Evolutionary conservation across 2,797 vertebrate genomes (phyloP).

Genomic region (Coregonus sp.): DNA sequence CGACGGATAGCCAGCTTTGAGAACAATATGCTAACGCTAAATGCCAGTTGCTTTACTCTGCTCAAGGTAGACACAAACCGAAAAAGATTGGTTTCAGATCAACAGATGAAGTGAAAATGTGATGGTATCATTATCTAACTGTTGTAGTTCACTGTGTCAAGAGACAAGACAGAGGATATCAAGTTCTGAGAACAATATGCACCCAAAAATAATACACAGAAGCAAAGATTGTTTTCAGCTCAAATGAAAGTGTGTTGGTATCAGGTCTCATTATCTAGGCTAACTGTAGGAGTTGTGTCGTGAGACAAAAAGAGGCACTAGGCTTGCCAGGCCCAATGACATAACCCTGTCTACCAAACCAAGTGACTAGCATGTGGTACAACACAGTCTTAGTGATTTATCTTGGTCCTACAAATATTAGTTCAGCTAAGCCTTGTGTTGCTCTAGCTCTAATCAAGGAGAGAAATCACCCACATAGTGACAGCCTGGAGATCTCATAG

Average conservation of each 20-base stretch:
- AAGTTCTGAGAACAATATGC: background rate
- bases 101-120: background rate
- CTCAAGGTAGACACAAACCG: no score
- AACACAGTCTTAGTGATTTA: constrained; percentile 68
- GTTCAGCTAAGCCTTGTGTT: constrained; percentile 67
- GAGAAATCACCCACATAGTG: background rate
- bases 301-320: no score
- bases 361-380: constrained; percentile 59
- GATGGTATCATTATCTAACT: background rate
- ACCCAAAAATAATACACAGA: no score
- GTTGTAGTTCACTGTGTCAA: background rate
- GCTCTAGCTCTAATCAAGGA: constrained; percentile 51
- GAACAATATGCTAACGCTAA: constrained; percentile 4
- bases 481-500: background rate
- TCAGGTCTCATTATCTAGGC: no score
- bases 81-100: no score
- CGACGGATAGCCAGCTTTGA: constrained; percentile 5
- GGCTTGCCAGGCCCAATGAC: background rate
- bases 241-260: background rate
- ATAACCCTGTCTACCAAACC: constrained; percentile 35
- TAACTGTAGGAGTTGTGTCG: no score
- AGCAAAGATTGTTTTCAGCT: no score
- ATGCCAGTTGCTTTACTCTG: no score
- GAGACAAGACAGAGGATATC: background rate
- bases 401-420: constrained; percentile 73